Conservation (phyloP, 2,888 invertebrate genomes). For the Stenoptilia bipunctidactyla region DNA sequence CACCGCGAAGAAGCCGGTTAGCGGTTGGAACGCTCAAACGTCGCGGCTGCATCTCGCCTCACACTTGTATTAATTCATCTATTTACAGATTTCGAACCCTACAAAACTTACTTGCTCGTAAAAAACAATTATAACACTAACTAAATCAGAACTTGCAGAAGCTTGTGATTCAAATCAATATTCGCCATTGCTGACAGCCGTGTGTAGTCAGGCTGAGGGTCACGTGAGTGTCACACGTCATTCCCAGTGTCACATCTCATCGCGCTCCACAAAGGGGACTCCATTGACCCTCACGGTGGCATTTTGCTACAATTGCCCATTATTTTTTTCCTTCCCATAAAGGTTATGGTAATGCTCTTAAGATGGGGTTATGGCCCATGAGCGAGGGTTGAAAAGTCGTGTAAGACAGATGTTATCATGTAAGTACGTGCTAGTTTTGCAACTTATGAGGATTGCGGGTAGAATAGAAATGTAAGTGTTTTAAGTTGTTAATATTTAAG, state of each 20-base stretch:
- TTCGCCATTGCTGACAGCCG: not conserved
- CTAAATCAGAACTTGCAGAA: too few relatives aligned
- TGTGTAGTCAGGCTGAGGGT: constrained; percentile 17
- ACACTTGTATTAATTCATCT: too few relatives aligned
- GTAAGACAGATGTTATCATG: constrained; percentile 48
- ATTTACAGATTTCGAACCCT: too few relatives aligned
- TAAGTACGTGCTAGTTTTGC: constrained; percentile 21
- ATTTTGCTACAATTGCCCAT: constrained; percentile 44
- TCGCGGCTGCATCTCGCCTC: too few relatives aligned
- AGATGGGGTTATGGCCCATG: constrained; percentile 39
- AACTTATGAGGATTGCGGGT: constrained; percentile 24
- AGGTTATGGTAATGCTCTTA: constrained; percentile 57
- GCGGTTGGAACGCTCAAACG: too few relatives aligned
- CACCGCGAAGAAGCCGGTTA: too few relatives aligned
- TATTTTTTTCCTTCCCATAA: constrained; percentile 59
- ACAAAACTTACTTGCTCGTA: too few relatives aligned
- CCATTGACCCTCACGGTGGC: constrained; percentile 44
- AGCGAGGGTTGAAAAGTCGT: constrained; percentile 20
- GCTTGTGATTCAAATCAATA: too few relatives aligned
- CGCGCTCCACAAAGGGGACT: constrained; percentile 31
- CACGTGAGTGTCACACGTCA: constrained; percentile 67
- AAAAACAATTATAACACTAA: too few relatives aligned
- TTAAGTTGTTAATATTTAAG: not conserved
- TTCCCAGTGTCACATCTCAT: constrained; percentile 68
- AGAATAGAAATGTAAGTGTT: constrained; percentile 29